Conservation (phyloP, 2,113 vertebrate genomes). For the Tinamus guttatus region DNA sequence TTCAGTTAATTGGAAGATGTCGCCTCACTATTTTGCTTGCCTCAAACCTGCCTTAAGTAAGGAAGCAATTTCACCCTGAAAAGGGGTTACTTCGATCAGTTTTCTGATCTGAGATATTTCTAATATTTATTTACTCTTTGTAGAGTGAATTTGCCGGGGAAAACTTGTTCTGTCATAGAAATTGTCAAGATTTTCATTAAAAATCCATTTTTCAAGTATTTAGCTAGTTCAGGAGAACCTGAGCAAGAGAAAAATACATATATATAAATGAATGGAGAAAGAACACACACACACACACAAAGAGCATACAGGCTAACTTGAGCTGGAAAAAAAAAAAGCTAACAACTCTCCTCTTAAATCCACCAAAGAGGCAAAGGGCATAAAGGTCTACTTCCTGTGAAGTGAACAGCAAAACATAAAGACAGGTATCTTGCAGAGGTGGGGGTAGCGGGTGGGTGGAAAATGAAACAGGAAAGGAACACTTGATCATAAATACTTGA, state of each 20-base stretch:
- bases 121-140: background rate
- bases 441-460: accelerated
- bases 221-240: background rate
- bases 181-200: background rate
- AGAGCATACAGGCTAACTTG: background rate
- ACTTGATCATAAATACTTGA: background rate
- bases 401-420: background rate
- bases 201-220: background rate
- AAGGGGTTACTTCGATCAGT: background rate
- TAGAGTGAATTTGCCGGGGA: background rate
- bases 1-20: background rate
- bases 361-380: background rate
- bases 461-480: background rate
- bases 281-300: background rate
- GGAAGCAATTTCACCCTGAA: background rate
- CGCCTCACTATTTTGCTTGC: background rate
- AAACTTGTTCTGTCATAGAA: background rate
- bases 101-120: conserved; percentile 6
- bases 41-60: background rate
- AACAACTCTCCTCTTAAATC: background rate
- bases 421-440: background rate
- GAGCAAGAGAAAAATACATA: background rate
- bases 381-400: background rate
- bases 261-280: background rate
- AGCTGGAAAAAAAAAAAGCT: background rate